Base-by-base conservation (phyloP, 2,888 invertebrate genomes). In the Andrena trimmerana region DNA sequence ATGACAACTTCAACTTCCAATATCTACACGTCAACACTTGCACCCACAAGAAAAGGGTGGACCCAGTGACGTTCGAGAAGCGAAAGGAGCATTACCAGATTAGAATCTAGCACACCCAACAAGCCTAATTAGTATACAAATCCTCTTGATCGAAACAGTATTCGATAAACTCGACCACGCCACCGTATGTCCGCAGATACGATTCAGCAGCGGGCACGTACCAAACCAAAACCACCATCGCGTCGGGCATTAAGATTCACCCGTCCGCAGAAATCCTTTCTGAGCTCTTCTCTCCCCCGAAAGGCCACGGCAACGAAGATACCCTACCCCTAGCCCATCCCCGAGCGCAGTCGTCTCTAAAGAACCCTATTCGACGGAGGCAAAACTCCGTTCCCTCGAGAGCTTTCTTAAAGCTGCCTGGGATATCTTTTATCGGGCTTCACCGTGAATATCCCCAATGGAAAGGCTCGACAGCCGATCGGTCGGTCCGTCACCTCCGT, bases 361-460 rank as follows among this genome's bases (percentile, higher is more conserved):
- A 81, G 68, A 81, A 72, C 66, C 54, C 73, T 59, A 86, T 54
- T 78, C 72, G 68, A 75, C 74, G 62, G 54, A 57, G 33, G 71
- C 50, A 72, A 81, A 86, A 71, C 76, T 81, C 66, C 54, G 63
- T 57, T 77, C 84, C 74, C 77, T 65, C 59, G 60, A 54, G 48
- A 78, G 71, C 68, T 86, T 81, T 63, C 72, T 70, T 27, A 74
- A 79, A 83, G 59, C 66, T 72, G 50, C 33, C 73, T 29, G 36
- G 33, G 74, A 70, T 84, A 81, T 86, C 71, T 65, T 63, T 73
- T 80, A 80, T 86, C 86, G 57, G 60, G 67, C 74, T 81, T 74
- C 63, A 20, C 31, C 31, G 63, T 48, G 68, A 81, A 78, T 74
- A 69, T 42, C 69, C 48, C 66, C 48, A 7, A 67, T 60, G 59